Percentiles rank a stretch among this genome's conserved stretches.
Evolutionary conservation across 2,888 invertebrate species (phyloP).

Genomic region (Melinopterus prodromus): DNA sequence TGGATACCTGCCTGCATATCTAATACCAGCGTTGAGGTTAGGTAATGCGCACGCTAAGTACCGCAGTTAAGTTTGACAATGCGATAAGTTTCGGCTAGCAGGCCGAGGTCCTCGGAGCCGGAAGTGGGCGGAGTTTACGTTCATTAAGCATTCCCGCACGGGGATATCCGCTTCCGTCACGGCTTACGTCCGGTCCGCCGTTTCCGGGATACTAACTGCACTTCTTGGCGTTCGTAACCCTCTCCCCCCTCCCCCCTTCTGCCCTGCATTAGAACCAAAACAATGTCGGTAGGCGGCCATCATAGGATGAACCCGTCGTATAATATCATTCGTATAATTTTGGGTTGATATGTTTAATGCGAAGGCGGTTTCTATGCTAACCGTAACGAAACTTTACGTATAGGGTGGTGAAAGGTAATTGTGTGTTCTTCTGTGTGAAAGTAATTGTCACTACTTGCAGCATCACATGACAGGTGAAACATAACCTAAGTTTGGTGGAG

Average conservation of each 20-base stretch:
- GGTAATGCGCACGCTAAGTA: neutral
- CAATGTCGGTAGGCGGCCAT: neutral
- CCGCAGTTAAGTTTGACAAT: constrained; percentile 16
- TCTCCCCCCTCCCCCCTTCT: neutral
- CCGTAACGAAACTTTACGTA: too few species aligned
- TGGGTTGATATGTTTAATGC: constrained; percentile 12
- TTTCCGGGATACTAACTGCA: neutral
- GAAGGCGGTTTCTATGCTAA: constrained; percentile 10
- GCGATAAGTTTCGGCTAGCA: constrained; percentile 10
- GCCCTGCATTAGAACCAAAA: neutral
- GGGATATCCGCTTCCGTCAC: constrained; percentile 26
- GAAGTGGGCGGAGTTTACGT: constrained; percentile 9
- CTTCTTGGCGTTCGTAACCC: neutral
- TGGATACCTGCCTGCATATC: neutral
- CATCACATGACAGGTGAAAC: too few species aligned
- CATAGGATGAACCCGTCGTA: too few species aligned
- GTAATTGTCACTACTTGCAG: too few species aligned
- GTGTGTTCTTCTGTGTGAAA: too few species aligned
- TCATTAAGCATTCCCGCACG: constrained; percentile 27
- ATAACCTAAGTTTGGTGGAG: too few species aligned
- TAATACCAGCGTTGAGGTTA: neutral
- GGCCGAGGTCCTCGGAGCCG: constrained; percentile 5
- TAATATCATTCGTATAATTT: neutral
- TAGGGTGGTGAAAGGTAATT: too few species aligned
- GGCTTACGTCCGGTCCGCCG: constrained; percentile 19